Evolutionary conservation across 2,888 invertebrate species (phyloP), one percentile per base, ranked within the genome.

Genomic region (Diachrysia chrysitis): DNA sequence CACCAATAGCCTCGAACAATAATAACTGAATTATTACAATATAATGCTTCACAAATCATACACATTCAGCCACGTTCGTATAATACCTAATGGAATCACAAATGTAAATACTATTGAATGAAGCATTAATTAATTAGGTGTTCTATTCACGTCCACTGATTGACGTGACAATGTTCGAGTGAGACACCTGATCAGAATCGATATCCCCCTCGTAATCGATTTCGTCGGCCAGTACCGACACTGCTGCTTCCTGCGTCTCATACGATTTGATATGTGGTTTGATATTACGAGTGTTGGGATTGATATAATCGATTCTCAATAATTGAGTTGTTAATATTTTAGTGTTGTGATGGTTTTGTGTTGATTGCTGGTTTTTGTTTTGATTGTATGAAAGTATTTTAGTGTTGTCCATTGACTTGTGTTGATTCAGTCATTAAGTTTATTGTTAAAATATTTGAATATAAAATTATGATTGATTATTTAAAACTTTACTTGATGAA

Each of bases 71-170:
- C 53, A 56, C 37, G 60, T n/a, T 56, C 42, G 37, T 35, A 65
- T 60, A 59, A 63, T 71, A 35, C 56, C 63, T 59, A 66, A 75
- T 78, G 68, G 77, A 71, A 79, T 76, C 71, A 70, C 64, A 71
- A 69, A 76, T 78, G 71, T 74, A 76, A 80, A 76, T 74, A 72
- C 78, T 66, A 68, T 64, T 73, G 81, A 78, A 73, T 76, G 64
- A 70, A 74, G 74, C 64, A 68, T 76, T 79, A 84, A 84, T 83
- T 84, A 84, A 84, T 84, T 84, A 84, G 69, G 62, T 55, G 58
- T 59, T 66, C 81, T 71, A 83, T 83, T 83, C 79, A 83, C 78
- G 73, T 75, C 65, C 57, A 0, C 65, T 81, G 82, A 82, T 79
- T 81, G 84, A 82, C 84, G 75, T 73, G 73, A 73, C 84, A 83